Percentiles rank a stretch among this genome's conserved stretches.
phyloP scores from a whole-genome alignment of 2,113 vertebrate species.

The Neoarius graeffei region DNA sequence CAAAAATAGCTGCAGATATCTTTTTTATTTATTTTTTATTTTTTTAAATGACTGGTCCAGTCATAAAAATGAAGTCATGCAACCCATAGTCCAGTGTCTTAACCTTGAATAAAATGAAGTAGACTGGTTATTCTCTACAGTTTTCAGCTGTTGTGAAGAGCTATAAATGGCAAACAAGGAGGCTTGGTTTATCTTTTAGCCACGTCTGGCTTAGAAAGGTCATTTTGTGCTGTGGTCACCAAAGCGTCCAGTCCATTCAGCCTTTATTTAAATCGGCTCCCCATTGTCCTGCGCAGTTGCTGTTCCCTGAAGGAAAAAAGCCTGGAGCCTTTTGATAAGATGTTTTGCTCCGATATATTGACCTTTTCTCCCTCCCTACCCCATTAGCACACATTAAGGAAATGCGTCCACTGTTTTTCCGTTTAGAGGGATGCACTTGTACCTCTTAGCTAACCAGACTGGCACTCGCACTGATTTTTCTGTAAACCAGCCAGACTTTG shows the following conservation, averaged over 20 bases:
- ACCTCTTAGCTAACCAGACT: not conserved
- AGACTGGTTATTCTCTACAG: not conserved
- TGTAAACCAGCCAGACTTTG: too few relatives aligned
- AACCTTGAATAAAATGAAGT: not conserved
- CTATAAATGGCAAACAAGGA: not conserved
- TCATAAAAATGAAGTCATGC: not conserved
- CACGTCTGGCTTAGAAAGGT: constrained; percentile 11
- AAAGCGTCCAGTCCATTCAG: not conserved
- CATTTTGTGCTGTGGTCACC: not conserved
- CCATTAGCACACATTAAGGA: not conserved
- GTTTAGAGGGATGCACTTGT: not conserved
- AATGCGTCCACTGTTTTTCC: not conserved
- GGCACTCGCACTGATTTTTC: not conserved
- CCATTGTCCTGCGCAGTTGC: constrained; percentile 46
- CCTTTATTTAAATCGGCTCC: not conserved
- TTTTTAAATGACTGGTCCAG: not conserved
- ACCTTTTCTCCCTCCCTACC: not conserved
- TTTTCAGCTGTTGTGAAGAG: not conserved
- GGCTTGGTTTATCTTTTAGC: not conserved
- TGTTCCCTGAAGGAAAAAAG: constrained; percentile 26
- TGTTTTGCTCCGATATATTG: not conserved
- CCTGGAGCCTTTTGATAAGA: constrained; percentile 55
- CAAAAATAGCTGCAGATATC: not conserved
- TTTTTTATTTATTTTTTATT: too few relatives aligned
- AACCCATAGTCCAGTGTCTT: not conserved